Evolutionary conservation across 2,888 invertebrate species (phyloP), one percentile per base, ranked within the genome.

Genomic region (Papilio elwesi): DNA sequence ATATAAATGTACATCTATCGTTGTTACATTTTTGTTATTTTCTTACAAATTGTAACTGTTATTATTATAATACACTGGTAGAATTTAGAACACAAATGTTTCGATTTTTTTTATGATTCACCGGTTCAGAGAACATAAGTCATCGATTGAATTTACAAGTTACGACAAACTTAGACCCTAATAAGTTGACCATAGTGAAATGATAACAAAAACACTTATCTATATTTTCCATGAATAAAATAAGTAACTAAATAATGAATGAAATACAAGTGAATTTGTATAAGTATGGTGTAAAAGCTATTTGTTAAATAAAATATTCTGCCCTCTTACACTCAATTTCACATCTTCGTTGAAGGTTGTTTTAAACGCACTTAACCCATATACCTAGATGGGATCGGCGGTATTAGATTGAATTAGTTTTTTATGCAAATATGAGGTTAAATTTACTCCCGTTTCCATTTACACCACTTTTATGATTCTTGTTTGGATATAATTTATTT

Each of bases 271-370:
- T 43, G 43, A 7, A 43, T n/a, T n/a, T n/a, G n/a, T 43, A 43
- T 7, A 43, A 43, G 43, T 43, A 43, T 43, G 7, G 5, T 7
- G 43, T 43, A 43, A 43, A 6, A 43, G 43, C 43, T 43, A 43
- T 43, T 43, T 43, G 6, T 43, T 43, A 62, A 62, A 59, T 59
- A n/a, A 38, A 57, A 62, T 43, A 43, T 5, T 43, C 9, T 43
- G 4, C 26, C 9, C 16, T 6, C 16, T n/a, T 65, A 16, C 49
- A 64, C 16, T 15, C 48, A 26, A 38, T 36, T 49, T 51, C 48
- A 49, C 49, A 65, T 65, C 65, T 65, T 51, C 51, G 65, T 51
- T 65, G 65, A 65, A 49, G 65, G 65, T 13, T 49, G 13, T 49
- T 26, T 15, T 48, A 64, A 48, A 65, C 51, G 26, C 65, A 65